These are phyloP conservation scores for Megalops atlanticus DNA, from an alignment of 2,113 vertebrate genomes.

Conservation along the genomic window DNA sequence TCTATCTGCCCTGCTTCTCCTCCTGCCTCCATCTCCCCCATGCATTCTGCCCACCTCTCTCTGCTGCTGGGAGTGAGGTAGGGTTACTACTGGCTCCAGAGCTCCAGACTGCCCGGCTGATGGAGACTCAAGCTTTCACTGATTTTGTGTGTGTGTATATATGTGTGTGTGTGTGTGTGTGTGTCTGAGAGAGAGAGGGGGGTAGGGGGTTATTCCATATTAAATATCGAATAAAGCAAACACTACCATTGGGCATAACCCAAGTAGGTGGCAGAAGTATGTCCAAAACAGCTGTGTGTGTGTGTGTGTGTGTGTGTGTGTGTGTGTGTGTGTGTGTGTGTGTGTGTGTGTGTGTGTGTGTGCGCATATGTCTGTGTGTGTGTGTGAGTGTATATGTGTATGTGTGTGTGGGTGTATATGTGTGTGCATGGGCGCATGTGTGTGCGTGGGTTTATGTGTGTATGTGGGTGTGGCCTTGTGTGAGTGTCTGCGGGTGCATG, in stretches of 20 bases:
- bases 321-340: too few relatives aligned
- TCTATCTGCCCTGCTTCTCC: constrained; percentile 19
- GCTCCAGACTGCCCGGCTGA: constrained; percentile 19
- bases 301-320: too few relatives aligned
- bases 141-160: not conserved
- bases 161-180: not conserved
- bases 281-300: too few relatives aligned
- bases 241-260: too few relatives aligned
- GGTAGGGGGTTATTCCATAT: not conserved
- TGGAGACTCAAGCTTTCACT: not conserved
- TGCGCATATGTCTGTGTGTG: too few relatives aligned
- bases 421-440: not conserved
- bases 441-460: too few relatives aligned
- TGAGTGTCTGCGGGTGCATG: too few relatives aligned
- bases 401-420: not conserved
- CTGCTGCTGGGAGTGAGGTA: constrained; percentile 49
- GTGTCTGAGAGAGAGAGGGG: not conserved
- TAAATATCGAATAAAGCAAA: not conserved
- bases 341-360: too few relatives aligned
- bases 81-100: constrained; percentile 71
- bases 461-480: too few relatives aligned
- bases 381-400: not conserved
- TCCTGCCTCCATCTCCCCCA: constrained; percentile 31
- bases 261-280: too few relatives aligned
- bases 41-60: constrained; percentile 37